These are phyloP conservation scores for Chionis minor DNA, from an alignment of 2,113 vertebrate genomes.

Conservation along the genomic window DNA sequence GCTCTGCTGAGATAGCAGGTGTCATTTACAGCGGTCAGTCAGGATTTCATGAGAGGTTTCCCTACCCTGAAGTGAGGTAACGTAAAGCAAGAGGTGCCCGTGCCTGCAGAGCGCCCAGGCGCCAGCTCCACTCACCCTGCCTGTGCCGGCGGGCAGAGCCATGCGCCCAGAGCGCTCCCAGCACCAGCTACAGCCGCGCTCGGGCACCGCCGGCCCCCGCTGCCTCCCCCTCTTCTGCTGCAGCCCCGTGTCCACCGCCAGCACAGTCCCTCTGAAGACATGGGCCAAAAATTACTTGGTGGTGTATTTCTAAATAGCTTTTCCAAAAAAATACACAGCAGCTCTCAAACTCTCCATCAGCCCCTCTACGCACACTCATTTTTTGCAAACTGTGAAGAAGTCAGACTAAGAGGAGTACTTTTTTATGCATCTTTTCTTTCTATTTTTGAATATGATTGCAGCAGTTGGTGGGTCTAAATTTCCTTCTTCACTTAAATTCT, in stretches of 20 bases:
- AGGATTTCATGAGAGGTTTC: not conserved
- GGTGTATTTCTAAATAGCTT: not conserved
- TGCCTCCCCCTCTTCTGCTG: not conserved
- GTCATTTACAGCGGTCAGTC: not conserved
- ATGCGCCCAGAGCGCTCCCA: not conserved
- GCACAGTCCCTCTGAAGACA: not conserved
- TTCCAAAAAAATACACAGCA: not conserved
- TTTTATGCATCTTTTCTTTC: not conserved
- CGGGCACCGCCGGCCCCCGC: fast-evolving
- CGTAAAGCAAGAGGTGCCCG: fast-evolving
- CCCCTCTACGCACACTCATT: not conserved
- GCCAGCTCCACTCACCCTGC: not conserved
- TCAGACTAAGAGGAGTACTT: not conserved
- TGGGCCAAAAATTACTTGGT: not conserved
- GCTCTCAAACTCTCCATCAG: not conserved
- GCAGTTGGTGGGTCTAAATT: not conserved
- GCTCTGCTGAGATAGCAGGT: not conserved
- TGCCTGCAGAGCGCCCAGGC: not conserved
- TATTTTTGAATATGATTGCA: not conserved
- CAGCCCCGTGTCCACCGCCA: fast-evolving
- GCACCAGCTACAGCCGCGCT: fast-evolving
- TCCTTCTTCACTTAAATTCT: not conserved
- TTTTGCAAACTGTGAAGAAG: not conserved
- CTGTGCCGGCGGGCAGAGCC: not conserved
- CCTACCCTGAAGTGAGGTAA: not conserved